phyloP scores from a whole-genome alignment of 2,888 invertebrate species.

The Sesia apiformis region DNA sequence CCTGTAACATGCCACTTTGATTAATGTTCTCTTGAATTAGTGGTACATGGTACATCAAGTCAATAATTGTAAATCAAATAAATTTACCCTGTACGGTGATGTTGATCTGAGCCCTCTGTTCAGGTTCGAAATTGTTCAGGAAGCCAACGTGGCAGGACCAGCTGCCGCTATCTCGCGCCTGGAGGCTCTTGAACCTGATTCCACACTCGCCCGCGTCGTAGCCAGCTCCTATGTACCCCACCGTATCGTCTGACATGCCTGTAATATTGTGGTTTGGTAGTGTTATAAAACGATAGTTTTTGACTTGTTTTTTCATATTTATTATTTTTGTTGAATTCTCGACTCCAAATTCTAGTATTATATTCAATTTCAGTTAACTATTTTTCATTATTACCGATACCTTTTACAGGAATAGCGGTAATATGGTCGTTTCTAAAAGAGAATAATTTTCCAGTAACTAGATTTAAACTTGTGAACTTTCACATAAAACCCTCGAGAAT shows the following conservation, averaged over 20 bases:
- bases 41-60: no score
- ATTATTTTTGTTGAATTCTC: no score
- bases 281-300: no score
- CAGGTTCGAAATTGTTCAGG: slow-evolving; percentile 7
- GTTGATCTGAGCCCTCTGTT: slow-evolving; percentile 19
- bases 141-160: slow-evolving; percentile 60
- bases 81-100: slow-evolving; percentile 23
- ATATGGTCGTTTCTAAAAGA: no score
- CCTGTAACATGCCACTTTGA: no score
- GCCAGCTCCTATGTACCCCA: slow-evolving; percentile 45
- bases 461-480: no score
- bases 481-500: no score
- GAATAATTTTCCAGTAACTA: no score
- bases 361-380: slow-evolving; percentile 5
- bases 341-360: neutral
- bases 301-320: no score
- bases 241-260: slow-evolving; percentile 20
- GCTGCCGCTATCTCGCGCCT: slow-evolving; percentile 24
- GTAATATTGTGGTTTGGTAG: neutral
- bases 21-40: no score
- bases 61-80: no score
- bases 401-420: no score
- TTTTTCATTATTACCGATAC: neutral
- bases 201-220: slow-evolving; percentile 60
- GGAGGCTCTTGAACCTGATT: slow-evolving; percentile 27